Percentiles rank a stretch among this genome's conserved stretches.
Conservation (phyloP, 2,113 vertebrate species). For the Grantiella picta region DNA sequence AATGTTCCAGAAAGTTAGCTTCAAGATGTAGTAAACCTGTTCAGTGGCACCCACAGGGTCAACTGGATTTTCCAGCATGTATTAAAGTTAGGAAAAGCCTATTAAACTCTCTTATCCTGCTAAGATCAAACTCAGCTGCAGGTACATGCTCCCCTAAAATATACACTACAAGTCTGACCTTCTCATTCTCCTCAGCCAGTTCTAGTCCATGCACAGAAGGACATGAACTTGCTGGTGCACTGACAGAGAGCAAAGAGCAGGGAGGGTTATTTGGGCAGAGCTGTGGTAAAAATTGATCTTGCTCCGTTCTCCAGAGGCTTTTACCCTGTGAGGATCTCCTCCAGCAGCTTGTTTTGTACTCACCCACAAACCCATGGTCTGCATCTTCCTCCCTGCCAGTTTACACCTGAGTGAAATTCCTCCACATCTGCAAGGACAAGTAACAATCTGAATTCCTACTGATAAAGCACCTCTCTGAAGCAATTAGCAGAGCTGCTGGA, state of each 20-base stretch:
- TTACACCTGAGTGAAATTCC: background rate
- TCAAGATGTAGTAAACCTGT: background rate
- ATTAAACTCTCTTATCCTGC: background rate
- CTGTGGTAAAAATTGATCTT: background rate
- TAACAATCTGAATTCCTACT: background rate
- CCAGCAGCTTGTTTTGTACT: background rate
- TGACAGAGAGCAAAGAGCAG: background rate
- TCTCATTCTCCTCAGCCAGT: background rate
- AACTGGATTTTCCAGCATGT: background rate
- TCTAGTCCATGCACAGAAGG: fast-evolving
- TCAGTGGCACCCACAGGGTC: background rate
- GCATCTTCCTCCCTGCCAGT: background rate
- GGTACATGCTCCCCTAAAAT: background rate
- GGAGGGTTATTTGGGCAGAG: background rate
- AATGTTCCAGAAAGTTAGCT: slow-evolving; percentile 5
- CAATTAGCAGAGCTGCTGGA: background rate
- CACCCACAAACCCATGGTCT: background rate
- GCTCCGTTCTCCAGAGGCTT: background rate
- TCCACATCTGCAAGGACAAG: background rate
- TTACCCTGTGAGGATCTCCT: background rate
- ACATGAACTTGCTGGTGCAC: background rate
- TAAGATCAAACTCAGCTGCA: background rate
- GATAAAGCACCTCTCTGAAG: background rate
- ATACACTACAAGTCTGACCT: background rate
- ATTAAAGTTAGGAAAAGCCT: background rate